Evolutionary conservation across 2,113 vertebrate genomes (phyloP).

Genomic region (Coptodon rendalli): DNA sequence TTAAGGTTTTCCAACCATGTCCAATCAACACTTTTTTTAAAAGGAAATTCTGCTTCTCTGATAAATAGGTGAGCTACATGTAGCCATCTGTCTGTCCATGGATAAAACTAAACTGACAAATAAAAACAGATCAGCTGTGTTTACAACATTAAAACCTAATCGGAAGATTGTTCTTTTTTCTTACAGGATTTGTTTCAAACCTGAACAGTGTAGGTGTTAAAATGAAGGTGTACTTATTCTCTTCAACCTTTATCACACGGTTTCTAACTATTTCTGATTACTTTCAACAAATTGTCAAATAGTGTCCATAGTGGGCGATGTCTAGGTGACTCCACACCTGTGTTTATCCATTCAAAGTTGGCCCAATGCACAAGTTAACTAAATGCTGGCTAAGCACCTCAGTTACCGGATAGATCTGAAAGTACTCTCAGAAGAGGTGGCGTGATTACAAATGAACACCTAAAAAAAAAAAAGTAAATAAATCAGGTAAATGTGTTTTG

Average conservation of each 20-base stretch:
- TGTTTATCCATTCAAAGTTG: conserved; percentile 24
- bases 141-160: neutral
- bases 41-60: neutral
- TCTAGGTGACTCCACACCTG: conserved; percentile 21
- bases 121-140: neutral
- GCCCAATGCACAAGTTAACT: neutral
- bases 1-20: conserved; percentile 36
- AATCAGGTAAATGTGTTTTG: neutral
- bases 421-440: neutral
- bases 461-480: neutral
- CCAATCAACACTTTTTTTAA: neutral
- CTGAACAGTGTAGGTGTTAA: neutral
- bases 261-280: neutral
- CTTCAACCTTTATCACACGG: neutral
- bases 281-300: conserved; percentile 17
- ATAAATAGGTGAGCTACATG: neutral
- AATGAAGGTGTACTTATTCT: neutral
- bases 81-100: neutral
- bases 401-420: neutral
- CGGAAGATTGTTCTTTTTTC: neutral
- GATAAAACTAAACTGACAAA: neutral
- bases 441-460: neutral
- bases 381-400: neutral
- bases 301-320: neutral
- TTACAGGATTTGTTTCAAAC: neutral